Conservation (phyloP, 2,888 invertebrate genomes). For the Erannis defoliaria region DNA sequence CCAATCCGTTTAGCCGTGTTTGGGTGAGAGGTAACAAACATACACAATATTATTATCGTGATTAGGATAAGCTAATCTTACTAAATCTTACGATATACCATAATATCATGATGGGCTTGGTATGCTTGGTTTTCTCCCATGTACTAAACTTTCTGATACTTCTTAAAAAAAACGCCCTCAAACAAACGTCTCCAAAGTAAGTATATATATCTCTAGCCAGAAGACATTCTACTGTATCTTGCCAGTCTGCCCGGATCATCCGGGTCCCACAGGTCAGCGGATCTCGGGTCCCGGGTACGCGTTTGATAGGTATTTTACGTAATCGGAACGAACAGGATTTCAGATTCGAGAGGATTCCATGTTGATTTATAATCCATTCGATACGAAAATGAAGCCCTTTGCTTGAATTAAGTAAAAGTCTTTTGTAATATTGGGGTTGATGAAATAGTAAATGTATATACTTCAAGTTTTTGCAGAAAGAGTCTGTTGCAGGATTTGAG, state of each 20-base stretch:
- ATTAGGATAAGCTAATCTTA: too few species aligned
- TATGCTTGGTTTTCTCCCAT: too few species aligned
- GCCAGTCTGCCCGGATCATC: conserved; percentile 3
- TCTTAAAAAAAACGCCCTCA: too few species aligned
- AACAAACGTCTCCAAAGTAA: too few species aligned
- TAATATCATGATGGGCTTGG: too few species aligned
- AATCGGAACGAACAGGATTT: conserved; percentile 27
- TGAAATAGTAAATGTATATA: not conserved
- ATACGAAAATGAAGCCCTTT: conserved; percentile 4
- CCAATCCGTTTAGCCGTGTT: too few species aligned
- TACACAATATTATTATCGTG: too few species aligned
- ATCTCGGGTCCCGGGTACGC: conserved; percentile 20
- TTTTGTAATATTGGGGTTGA: conserved; percentile 1
- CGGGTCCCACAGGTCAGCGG: conserved; percentile 31
- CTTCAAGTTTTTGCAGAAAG: too few species aligned
- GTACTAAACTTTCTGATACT: too few species aligned
- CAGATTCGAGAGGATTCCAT: conserved; percentile 11
- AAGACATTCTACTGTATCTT: not conserved
- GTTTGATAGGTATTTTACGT: conserved; percentile 35
- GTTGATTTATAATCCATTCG: conserved; percentile 32
- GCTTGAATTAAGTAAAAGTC: conserved; percentile 12
- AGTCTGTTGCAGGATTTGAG: too few species aligned
- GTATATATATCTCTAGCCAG: not conserved
- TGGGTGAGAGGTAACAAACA: too few species aligned
- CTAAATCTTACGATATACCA: too few species aligned